These are phyloP conservation scores for Zoroaster sp. DNA, from an alignment of 53 echinoderm and acorn worm genomes.

Conservation along the genomic window DNA sequence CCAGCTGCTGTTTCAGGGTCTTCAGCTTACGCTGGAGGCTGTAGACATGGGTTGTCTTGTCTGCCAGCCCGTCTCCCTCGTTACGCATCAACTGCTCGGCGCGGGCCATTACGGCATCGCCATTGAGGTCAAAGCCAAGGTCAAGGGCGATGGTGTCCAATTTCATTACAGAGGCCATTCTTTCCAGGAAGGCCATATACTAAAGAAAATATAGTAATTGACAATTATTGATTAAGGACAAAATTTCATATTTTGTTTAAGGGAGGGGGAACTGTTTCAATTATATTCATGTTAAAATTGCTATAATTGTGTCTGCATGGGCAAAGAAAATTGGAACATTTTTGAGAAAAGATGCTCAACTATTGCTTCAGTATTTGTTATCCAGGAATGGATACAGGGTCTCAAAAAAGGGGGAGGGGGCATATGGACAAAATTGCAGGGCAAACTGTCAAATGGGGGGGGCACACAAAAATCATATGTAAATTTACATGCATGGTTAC, in stretches of 20 bases:
- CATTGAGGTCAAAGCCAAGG: conserved; percentile 93
- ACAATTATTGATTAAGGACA: neutral
- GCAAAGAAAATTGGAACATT: too few species aligned
- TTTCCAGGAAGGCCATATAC: conserved; percentile 97
- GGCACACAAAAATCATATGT: too few species aligned
- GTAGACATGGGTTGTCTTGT: conserved; percentile 95
- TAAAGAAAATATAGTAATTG: conserved; percentile 7
- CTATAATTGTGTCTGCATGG: too few species aligned
- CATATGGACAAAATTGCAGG: too few species aligned
- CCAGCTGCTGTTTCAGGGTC: conserved; percentile 78
- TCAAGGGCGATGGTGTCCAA: conserved; percentile 90
- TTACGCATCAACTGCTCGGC: conserved; percentile 87
- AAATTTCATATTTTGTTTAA: neutral
- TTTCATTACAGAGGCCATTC: conserved; percentile 79
- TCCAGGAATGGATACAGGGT: too few species aligned
- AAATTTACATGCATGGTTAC: too few species aligned
- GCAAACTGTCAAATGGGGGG: too few species aligned
- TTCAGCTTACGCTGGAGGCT: conserved; percentile 91
- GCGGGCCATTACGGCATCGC: conserved; percentile 86
- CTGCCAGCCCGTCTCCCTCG: conserved; percentile 76
- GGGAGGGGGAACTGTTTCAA: too few species aligned
- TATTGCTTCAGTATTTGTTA: too few species aligned
- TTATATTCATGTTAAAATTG: too few species aligned
- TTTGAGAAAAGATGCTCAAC: too few species aligned
- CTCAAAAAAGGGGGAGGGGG: too few species aligned